Conservation (phyloP, 2,888 invertebrate species). For the Scaptomyza polygonia region DNA sequence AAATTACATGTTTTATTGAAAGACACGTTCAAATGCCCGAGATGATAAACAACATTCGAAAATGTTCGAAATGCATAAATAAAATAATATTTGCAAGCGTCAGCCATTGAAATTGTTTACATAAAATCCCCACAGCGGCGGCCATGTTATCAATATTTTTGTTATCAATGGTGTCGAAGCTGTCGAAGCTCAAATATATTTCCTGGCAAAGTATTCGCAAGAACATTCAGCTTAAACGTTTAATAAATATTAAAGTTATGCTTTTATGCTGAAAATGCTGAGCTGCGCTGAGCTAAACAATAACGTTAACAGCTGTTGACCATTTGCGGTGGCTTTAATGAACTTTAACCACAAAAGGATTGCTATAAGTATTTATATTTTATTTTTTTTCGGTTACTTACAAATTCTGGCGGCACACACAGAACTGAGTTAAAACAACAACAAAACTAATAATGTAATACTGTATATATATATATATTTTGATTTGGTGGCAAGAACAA, state of each 20-base stretch:
- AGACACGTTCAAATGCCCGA: conserved; percentile 58
- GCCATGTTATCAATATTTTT: conserved; percentile 49
- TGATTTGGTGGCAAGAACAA: conserved; percentile 80
- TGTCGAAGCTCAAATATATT: conserved; percentile 55
- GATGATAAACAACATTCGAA: conserved; percentile 10
- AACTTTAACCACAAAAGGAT: conserved; percentile 68
- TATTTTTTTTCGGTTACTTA: conserved; percentile 61
- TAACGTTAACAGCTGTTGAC: conserved; percentile 70
- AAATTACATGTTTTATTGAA: conserved; percentile 58
- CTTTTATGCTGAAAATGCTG: conserved; percentile 35
- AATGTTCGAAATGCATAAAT: background rate
- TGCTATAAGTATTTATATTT: conserved; percentile 10
- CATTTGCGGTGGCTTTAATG: conserved; percentile 61
- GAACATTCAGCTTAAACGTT: too few relatives aligned
- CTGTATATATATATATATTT: conserved; percentile 55
- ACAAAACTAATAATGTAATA: conserved; percentile 19
- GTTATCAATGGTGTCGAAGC: conserved; percentile 52
- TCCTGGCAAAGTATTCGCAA: conserved; percentile 58
- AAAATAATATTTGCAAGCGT: background rate
- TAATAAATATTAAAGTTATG: too few relatives aligned
- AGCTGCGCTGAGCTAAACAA: conserved; percentile 22
- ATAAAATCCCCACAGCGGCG: conserved; percentile 10
- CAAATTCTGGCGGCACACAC: conserved; percentile 66
- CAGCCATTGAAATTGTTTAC: conserved; percentile 11
- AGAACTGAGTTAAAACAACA: conserved; percentile 16